These are phyloP conservation scores for Hydractinia symbiolongicarpus DNA, from an alignment of 30 jellyfish, hydroid and myxozoan genomes.

Conservation along the genomic window DNA sequence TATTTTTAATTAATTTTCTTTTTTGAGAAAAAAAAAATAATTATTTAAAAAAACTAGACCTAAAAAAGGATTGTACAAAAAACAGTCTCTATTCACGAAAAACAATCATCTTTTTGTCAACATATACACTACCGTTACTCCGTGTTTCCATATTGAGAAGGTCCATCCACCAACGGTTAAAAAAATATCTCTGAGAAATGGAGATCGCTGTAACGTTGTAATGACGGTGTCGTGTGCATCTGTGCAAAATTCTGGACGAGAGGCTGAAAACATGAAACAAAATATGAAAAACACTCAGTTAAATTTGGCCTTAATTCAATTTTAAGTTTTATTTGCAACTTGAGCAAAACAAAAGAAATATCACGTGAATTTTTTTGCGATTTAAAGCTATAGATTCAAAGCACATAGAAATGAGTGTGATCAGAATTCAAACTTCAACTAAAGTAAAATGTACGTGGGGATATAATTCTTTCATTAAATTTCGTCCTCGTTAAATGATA, in stretches of 20 bases:
- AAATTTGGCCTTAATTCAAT: too few relatives aligned
- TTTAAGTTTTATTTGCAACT: too few relatives aligned
- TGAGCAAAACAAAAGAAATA: too few relatives aligned
- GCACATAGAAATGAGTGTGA: too few relatives aligned
- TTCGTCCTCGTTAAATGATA: too few relatives aligned
- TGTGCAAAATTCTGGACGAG: slow-evolving; percentile 48
- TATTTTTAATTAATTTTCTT: not conserved
- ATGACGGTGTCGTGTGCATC: slow-evolving; percentile 74
- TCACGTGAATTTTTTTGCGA: too few relatives aligned
- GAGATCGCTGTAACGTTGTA: slow-evolving; percentile 54
- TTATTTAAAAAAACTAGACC: not conserved
- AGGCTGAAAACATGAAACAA: slow-evolving; percentile 43
- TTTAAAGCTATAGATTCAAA: too few relatives aligned
- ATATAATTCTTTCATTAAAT: too few relatives aligned
- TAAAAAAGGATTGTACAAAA: not conserved
- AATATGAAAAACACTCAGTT: not conserved
- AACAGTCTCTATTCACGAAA: too few relatives aligned
- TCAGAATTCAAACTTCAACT: too few relatives aligned
- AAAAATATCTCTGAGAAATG: slow-evolving; percentile 66
- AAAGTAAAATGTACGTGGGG: too few relatives aligned
- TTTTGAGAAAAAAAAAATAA: not conserved
- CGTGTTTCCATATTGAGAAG: slow-evolving; percentile 80
- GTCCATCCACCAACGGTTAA: slow-evolving; percentile 95
- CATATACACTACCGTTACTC: slow-evolving; percentile 43
- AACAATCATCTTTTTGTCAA: too few relatives aligned